A percentile compares a stretch with the other conserved stretches of the same genome.
phyloP scores from a whole-genome alignment of 2,888 invertebrate species.

The Ctenicera cuprea region DNA sequence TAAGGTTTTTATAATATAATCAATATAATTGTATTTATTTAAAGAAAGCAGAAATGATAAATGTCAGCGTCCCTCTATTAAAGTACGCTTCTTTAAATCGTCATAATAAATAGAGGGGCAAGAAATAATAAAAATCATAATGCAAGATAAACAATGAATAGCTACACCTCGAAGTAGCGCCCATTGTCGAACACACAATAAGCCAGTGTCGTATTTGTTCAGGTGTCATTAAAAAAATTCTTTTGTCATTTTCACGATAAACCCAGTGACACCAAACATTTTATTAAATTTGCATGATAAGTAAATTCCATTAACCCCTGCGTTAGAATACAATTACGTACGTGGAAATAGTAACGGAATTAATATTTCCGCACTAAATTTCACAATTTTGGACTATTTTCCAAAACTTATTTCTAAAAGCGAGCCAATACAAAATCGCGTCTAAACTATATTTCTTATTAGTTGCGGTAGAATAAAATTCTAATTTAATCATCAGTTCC shows the following conservation, averaged over 20 bases:
- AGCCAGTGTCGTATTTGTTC: constrained; percentile 59
- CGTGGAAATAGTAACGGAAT: too few species aligned
- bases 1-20: too few species aligned
- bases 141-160: constrained; percentile 60
- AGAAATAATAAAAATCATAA: constrained; percentile 55
- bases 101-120: not conserved
- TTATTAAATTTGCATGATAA: constrained; percentile 8
- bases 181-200: constrained; percentile 54
- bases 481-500: too few species aligned
- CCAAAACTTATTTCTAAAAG: too few species aligned
- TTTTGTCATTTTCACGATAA: constrained; percentile 54
- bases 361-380: too few species aligned
- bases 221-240: constrained; percentile 61
- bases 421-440: too few species aligned
- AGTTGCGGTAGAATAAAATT: too few species aligned
- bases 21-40: too few species aligned
- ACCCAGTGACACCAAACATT: constrained; percentile 53
- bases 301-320: not conserved
- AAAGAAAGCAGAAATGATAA: not conserved
- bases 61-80: not conserved
- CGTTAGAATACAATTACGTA: too few species aligned
- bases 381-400: too few species aligned
- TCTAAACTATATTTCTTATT: too few species aligned
- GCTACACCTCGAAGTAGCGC: constrained; percentile 50
- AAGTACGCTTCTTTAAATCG: not conserved